A percentile compares a stretch with the other conserved stretches of the same genome.
phyloP scores from a whole-genome alignment of 2,888 invertebrate genomes.

The Dermolepida albohirtum region DNA sequence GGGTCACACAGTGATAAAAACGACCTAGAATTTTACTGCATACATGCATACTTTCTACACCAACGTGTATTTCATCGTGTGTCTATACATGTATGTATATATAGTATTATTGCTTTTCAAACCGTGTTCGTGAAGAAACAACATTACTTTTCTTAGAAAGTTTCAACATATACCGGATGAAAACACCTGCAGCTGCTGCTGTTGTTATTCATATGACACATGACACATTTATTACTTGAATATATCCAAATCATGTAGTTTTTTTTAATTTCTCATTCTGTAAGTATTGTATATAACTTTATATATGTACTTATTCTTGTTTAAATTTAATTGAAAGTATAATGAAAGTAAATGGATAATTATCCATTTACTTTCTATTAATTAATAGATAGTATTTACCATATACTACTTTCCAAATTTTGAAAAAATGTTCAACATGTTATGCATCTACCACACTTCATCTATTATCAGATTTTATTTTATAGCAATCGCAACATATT shows the following conservation, averaged over 20 bases:
- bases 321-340: too few species aligned
- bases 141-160: constrained; percentile 25
- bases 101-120: background rate
- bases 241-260: background rate
- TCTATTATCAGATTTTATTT: too few species aligned
- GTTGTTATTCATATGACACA: constrained; percentile 1
- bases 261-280: background rate
- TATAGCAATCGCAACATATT: too few species aligned
- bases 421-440: too few species aligned
- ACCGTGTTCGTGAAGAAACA: constrained; percentile 14
- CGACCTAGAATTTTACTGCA: constrained; percentile 53
- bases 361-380: too few species aligned
- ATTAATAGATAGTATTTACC: too few species aligned
- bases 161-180: constrained; percentile 15
- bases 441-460: too few species aligned
- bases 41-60: constrained; percentile 49
- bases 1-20: constrained; percentile 50
- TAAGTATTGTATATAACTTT: too few species aligned
- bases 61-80: background rate
- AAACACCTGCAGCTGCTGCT: constrained; percentile 24
- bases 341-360: too few species aligned
- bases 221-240: background rate
- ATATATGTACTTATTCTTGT: too few species aligned
- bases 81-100: too few species aligned
- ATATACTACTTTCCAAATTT: too few species aligned